Percentiles rank a stretch among this genome's conserved stretches.
These are phyloP conservation scores for Craniophora ligustri DNA, from an alignment of 2,888 invertebrate genomes.

Conservation along the genomic window DNA sequence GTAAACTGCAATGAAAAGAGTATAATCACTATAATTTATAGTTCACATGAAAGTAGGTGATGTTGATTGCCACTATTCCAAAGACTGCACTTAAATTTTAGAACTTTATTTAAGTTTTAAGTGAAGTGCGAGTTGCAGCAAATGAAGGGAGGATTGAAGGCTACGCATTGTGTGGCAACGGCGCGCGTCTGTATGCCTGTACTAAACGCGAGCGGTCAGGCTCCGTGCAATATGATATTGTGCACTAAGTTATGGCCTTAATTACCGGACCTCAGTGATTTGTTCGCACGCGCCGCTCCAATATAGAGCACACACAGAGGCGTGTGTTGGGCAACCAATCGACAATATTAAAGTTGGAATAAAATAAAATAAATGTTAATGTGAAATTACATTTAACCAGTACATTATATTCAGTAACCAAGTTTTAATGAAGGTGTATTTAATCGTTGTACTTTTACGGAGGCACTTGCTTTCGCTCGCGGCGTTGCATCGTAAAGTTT, in stretches of 20 bases:
- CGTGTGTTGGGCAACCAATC: background rate
- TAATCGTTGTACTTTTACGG: too few species aligned
- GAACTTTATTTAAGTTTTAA: slow-evolving; percentile 33
- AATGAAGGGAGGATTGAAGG: slow-evolving; percentile 46
- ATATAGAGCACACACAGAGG: slow-evolving; percentile 35
- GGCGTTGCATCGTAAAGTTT: too few species aligned
- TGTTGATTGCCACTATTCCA: slow-evolving; percentile 31
- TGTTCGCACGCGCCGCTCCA: slow-evolving; percentile 46
- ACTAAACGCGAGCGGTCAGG: slow-evolving; percentile 53
- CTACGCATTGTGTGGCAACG: slow-evolving; percentile 59
- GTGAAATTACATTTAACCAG: too few species aligned
- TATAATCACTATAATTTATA: slow-evolving; percentile 43
- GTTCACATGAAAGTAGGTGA: slow-evolving; percentile 38
- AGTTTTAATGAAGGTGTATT: too few species aligned
- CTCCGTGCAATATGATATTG: slow-evolving; percentile 62
- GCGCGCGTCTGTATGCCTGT: slow-evolving; percentile 43
- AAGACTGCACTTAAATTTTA: slow-evolving; percentile 33
- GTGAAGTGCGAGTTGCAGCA: slow-evolving; percentile 28
- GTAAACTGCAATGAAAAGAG: slow-evolving; percentile 25
- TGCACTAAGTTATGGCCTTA: slow-evolving; percentile 62
- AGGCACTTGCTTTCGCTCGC: too few species aligned
- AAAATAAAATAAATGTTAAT: too few species aligned
- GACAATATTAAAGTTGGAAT: too few species aligned
- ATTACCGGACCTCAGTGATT: slow-evolving; percentile 62
- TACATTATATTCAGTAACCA: too few species aligned